Conservation (phyloP, 1,140 invertebrate species). For the Zeugodacus cucurbitae region DNA sequence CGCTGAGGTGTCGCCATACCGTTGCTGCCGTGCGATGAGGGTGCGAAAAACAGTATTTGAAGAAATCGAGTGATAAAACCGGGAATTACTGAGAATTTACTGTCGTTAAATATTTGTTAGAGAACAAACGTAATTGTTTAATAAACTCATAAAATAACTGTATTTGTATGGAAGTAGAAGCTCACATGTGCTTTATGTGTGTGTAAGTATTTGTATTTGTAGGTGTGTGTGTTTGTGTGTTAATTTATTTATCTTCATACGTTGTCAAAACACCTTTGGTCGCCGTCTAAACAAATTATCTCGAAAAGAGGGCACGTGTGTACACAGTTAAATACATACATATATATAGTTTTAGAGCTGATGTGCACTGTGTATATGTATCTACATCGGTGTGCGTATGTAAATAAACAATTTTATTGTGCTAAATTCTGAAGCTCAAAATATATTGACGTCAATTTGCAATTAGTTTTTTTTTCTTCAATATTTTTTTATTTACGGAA, state of each 20-base stretch:
- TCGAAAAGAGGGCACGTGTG: no score
- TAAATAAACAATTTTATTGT: neutral
- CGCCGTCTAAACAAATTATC: neutral
- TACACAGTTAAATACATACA: neutral
- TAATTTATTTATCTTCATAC: neutral
- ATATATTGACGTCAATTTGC: slow-evolving; percentile 24
- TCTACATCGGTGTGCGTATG: neutral
- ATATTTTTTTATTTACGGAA: neutral
- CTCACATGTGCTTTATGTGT: neutral
- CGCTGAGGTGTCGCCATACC: neutral
- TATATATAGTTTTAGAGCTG: neutral
- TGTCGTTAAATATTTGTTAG: neutral
- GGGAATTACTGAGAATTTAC: neutral
- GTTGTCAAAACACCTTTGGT: neutral
- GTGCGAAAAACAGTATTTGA: neutral
- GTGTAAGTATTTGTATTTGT: neutral
- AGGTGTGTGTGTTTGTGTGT: neutral
- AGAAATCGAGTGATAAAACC: neutral
- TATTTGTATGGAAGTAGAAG: neutral
- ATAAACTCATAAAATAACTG: neutral
- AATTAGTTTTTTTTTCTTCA: neutral
- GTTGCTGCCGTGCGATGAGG: no score
- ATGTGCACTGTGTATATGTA: neutral
- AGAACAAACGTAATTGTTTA: neutral
- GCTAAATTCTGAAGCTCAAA: neutral